Conservation (phyloP, 2,888 invertebrate species). For the Seira ritae region DNA sequence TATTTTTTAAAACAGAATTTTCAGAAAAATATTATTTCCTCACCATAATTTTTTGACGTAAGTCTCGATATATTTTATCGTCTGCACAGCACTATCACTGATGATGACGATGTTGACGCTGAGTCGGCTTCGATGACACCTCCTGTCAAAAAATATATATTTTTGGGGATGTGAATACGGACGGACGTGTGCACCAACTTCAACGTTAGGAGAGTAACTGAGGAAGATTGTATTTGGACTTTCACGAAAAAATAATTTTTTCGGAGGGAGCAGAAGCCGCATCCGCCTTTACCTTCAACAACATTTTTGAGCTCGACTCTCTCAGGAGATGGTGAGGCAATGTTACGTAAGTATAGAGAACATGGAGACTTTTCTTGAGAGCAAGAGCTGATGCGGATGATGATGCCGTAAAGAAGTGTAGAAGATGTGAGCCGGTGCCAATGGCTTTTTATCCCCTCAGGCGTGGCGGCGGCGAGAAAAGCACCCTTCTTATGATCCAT, state of each 20-base stretch:
- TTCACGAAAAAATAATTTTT: neutral
- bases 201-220: slow-evolving; percentile 15
- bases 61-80: neutral
- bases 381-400: neutral
- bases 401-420: slow-evolving; percentile 14
- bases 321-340: neutral
- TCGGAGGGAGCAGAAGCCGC: neutral
- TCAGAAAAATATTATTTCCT: neutral
- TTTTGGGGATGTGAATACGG: neutral
- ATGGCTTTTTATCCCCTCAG: slow-evolving; percentile 63
- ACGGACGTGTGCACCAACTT: slow-evolving; percentile 9
- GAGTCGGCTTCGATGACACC: neutral
- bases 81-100: neutral
- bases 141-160: neutral
- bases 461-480: slow-evolving; percentile 57
- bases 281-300: slow-evolving; percentile 24
- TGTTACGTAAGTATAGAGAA: slow-evolving; percentile 11
- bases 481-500: slow-evolving; percentile 30
- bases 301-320: neutral
- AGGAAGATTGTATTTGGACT: neutral
- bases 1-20: too few species aligned
- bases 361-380: neutral
- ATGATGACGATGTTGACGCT: neutral
- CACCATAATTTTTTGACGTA: neutral
- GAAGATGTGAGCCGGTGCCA: slow-evolving; percentile 53